Evolutionary conservation across 2,797 vertebrate genomes (phyloP), one percentile per base, ranked within the genome.

Genomic region (Rhadinocentrus ornatus): DNA sequence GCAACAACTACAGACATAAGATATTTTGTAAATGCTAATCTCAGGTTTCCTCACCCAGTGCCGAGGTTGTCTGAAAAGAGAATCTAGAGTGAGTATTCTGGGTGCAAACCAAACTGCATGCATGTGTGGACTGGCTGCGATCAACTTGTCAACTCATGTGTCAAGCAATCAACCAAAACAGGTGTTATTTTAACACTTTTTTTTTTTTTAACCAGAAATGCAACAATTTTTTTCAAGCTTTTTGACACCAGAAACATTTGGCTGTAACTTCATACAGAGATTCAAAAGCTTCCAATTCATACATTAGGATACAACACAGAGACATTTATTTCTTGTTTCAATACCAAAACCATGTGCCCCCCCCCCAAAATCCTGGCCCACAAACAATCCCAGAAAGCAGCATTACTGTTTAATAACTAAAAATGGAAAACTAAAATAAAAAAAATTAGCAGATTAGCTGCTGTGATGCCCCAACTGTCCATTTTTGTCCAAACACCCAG

Each of bases 211-310:
- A 90, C 79, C 85, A 91, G 85, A 86, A 73, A 77, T 78, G 62
- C 71, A 82, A 90, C 76, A 73, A 77, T 85, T 56, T 56, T 69
- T 62, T 66, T 65, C 54, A 6, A 8, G 78, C 69, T 86, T 80
- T 77, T 87, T 67, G 75, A 86, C 77, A 87, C 82, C 82, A 82
- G 80, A 80, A 88, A 92, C 89, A 88, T 90, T 91, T 88, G 83
- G 76, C 86, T 89, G 88, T 83, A 81, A 89, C 83, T 86, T 89
- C 81, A 89, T 86, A 93, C 88, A 92, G 86, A 92, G 86, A 93
- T 85, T 87, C 62, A 80, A 86, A 88, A 90, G 80, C 80, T 69
- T 86, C 77, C 76, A 60, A 81, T 90, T 86, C 81, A 86, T 87
- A 72, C 69, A 64, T 39, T 58, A 78, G 80, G 86, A 87, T 92